Percentiles rank a stretch among this genome's conserved stretches.
Conservation (phyloP, 64 coral and sea anemone species). For the Montipora efflorescens region DNA sequence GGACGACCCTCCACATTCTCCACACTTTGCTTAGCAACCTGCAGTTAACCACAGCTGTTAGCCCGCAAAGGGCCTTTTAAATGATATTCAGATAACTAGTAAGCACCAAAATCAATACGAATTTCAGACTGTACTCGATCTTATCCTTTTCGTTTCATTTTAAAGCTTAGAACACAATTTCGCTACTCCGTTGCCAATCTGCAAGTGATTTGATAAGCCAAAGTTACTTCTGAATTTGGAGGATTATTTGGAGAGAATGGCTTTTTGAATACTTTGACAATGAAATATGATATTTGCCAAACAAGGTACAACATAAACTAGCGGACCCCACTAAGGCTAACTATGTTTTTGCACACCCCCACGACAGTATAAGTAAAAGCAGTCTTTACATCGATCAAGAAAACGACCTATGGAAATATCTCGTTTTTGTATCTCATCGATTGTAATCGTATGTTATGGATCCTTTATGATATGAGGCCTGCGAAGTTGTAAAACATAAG, state of each 20-base stretch:
- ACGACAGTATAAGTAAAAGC: neutral
- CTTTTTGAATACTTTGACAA: neutral
- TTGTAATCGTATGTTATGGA: neutral
- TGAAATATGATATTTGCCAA: neutral
- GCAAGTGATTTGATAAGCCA: neutral
- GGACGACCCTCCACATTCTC: too few relatives aligned
- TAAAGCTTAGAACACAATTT: conserved; percentile 30
- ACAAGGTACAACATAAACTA: neutral
- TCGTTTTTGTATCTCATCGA: neutral
- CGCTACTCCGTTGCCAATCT: neutral
- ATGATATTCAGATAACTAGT: too few relatives aligned
- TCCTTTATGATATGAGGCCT: neutral
- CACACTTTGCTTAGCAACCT: neutral
- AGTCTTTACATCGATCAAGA: neutral
- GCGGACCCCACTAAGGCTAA: too few relatives aligned
- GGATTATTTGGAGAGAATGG: too few relatives aligned
- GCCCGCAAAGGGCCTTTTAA: too few relatives aligned
- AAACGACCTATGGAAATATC: neutral
- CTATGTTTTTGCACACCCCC: too few relatives aligned
- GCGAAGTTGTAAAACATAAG: conserved; percentile 10
- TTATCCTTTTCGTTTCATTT: neutral
- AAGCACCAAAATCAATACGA: neutral
- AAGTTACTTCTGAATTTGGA: too few relatives aligned
- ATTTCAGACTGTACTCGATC: neutral
- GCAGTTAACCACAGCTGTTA: neutral